Evolutionary conservation across 2,888 invertebrate species (phyloP).

Genomic region (Drosophila suboccidentalis): DNA sequence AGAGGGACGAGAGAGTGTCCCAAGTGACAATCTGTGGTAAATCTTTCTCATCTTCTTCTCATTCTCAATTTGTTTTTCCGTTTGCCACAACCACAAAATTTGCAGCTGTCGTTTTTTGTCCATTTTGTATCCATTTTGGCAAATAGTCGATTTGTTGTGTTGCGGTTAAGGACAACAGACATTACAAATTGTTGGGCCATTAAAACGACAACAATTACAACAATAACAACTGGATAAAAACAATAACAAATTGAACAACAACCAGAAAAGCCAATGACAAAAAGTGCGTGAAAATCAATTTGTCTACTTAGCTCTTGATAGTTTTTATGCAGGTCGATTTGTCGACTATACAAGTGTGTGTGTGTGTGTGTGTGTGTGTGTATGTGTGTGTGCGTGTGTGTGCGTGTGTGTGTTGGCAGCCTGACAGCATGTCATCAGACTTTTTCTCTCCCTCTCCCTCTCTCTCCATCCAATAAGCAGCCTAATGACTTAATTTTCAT

Average conservation of each 20-base stretch:
- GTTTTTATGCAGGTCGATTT: constrained; percentile 51
- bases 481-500: constrained; percentile 70
- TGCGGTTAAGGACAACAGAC: constrained; percentile 42
- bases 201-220: constrained; percentile 36
- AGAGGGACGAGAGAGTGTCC: not conserved
- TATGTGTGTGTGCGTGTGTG: not conserved
- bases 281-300: constrained; percentile 65
- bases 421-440: constrained; percentile 35
- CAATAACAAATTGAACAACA: constrained; percentile 37
- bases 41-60: not conserved
- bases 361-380: constrained; percentile 11
- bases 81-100: constrained; percentile 13
- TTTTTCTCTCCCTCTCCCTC: not conserved
- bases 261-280: constrained; percentile 45
- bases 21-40: constrained; percentile 16
- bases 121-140: constrained; percentile 41
- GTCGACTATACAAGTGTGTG: not conserved
- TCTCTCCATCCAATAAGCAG: constrained; percentile 18
- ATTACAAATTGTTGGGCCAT: constrained; percentile 56
- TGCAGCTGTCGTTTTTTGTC: constrained; percentile 30
- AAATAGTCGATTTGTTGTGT: constrained; percentile 42
- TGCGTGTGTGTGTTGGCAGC: constrained; percentile 25
- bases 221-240: constrained; percentile 13
- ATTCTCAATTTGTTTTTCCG: not conserved
- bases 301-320: constrained; percentile 49